Evolutionary conservation across 2,797 vertebrate species (phyloP), one percentile per base, ranked within the genome.

Genomic region (Lithobates sylvaticus): DNA sequence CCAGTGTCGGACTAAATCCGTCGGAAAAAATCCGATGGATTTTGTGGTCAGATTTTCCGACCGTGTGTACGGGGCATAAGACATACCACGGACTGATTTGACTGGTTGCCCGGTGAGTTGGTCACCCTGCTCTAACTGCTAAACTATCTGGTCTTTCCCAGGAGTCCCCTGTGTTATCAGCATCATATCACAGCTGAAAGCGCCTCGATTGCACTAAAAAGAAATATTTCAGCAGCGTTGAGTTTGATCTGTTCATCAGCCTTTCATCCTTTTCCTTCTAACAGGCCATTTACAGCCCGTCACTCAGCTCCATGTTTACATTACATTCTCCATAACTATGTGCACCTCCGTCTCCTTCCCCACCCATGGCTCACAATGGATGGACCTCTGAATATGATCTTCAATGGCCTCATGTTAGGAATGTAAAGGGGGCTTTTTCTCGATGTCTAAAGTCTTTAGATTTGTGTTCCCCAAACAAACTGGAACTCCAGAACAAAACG

Each of bases 151-250:
- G 67, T 78, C 64, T 67, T 68, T 15, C 26, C 1, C 61, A 42
- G n/a, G 58, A 61, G 18, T 47, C 27, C 5, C 50, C 69, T 50
- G 54, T 44, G 34, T 50, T 61, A 26, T 72, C 34, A 54, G 74
- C 42, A 27, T 42, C 68, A 21, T 78, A 39, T 78, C 82, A 70
- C 44, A 73, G 72, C 36, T 44, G 13, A 50, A 74, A 73, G 47
- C 27, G 42, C 27, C 68, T 85, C 21, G n/a, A 80, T 39, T 79
- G 29, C 39, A 78, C 39, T 2, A 9, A 85, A 80, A 80, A 85
- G 23, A 68, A 80, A 81, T 81, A 81, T 76, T 86, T 81, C 78
- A 80, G 15, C 84, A 80, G 74, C 58, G 36, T 71, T 70, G 12
- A 47, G 36, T 71, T 77, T 47, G 64, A 67, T 76, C 73, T 70